Conservation (phyloP, 1,140 invertebrate species). For the Drosophila ambigua region DNA sequence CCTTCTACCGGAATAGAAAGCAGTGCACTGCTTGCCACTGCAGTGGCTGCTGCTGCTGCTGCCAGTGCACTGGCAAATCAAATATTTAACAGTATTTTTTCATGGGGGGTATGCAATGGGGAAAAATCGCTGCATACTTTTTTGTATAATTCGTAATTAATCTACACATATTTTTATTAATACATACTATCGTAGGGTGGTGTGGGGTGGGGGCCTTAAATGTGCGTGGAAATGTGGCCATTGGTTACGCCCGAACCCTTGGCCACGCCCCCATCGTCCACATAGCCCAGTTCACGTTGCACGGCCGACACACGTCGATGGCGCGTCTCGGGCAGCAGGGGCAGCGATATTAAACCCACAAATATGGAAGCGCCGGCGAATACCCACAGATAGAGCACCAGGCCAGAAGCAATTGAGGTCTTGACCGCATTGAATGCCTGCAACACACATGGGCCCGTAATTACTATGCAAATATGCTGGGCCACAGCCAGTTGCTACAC, state of each 20-base stretch:
- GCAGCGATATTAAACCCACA: slow-evolving; percentile 60
- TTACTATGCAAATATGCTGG: no score
- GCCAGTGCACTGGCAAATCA: not conserved
- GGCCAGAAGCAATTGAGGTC: slow-evolving; percentile 34
- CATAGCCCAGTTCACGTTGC: slow-evolving; percentile 61
- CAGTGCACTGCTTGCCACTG: no score
- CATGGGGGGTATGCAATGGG: not conserved
- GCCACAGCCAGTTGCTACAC: not conserved
- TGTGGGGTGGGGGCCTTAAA: slow-evolving; percentile 21
- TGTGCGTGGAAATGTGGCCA: slow-evolving; percentile 56
- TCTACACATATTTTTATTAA: not conserved
- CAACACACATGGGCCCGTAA: not conserved
- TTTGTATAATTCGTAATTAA: not conserved
- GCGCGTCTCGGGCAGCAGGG: slow-evolving; percentile 62
- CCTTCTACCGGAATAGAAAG: no score
- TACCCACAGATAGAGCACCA: slow-evolving; percentile 64
- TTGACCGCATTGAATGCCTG: slow-evolving; percentile 69
- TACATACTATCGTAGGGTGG: slow-evolving; percentile 20
- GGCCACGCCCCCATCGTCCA: slow-evolving; percentile 51
- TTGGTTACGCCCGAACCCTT: slow-evolving; percentile 43
- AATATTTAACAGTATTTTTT: not conserved
- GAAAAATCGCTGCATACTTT: slow-evolving; percentile 16
- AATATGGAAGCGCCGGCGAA: slow-evolving; percentile 64
- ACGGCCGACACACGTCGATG: slow-evolving; percentile 59
- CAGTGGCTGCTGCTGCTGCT: no score